Evolutionary conservation across 2,113 vertebrate species (phyloP), one percentile per base, ranked within the genome.

Genomic region (Protobothrops mucrosquamatus): DNA sequence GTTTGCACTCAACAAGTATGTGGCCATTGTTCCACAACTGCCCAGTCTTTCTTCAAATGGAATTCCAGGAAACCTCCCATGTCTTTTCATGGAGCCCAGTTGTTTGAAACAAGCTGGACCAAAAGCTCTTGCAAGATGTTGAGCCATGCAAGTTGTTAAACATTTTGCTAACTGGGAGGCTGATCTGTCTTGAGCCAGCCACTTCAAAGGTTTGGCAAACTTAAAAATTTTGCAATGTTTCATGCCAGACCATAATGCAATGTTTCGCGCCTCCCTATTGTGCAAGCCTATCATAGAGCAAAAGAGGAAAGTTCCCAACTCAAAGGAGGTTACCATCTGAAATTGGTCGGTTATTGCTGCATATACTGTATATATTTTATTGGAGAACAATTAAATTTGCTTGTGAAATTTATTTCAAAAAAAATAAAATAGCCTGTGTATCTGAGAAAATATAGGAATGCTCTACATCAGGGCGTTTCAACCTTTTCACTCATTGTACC

Each of bases 391-490:
- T 89, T 94, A 86, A 85, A 93, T 89, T 93, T 95, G 55, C 64
- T 94, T 95, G 74, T 64, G 93, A 61, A 55, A 92, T 93, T 91
- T 95, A 88, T 85, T 46, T 94, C 59, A 92, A 92, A 94, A 92
- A 11, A 48, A 39, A 39, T 39, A 39, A 39, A 39, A 4, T 90
- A 91, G 92, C 92, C 94, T 93, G 95, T 64, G 95, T 95, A 96
- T 89, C 12, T 94, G 89, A 93, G 91, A 90, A 94, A 93, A 86
- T 92, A 90, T 64, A 89, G 26, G 24, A 69, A 23, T 91, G 89
- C 22, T 69, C 46, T 89, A 91, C 7, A 90, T 95, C 39, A 39
- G 39, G 39, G 39, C 39, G 1, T 39, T 39, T 39, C 39, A 39
- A 39, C 39, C 39, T 39, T 39, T 39, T 39, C 39, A 39, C 39